phyloP scores from a whole-genome alignment of 1,140 invertebrate species.

The Cardiocondyla obscurior region DNA sequence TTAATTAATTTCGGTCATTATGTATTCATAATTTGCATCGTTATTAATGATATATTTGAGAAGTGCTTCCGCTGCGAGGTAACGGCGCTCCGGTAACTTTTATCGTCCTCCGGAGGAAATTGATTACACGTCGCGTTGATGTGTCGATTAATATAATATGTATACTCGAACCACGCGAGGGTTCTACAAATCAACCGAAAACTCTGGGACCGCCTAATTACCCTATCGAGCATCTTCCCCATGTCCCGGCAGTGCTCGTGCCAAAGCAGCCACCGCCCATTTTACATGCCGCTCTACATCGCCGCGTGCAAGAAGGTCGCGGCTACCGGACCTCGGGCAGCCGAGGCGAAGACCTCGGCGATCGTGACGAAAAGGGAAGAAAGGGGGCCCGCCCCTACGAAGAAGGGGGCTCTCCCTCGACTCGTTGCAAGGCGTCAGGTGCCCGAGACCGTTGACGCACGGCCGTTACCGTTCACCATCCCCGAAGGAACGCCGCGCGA shows the following conservation, averaged over 20 bases:
- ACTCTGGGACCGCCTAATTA: not conserved
- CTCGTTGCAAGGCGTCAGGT: constrained; percentile 74
- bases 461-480: constrained; percentile 66
- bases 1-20: not conserved
- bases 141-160: constrained; percentile 43
- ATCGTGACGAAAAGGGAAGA: constrained; percentile 68
- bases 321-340: constrained; percentile 49
- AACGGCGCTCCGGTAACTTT: not conserved
- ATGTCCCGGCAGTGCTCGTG: not conserved
- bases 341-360: constrained; percentile 28
- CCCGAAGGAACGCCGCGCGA: constrained; percentile 43
- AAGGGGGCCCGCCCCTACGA: constrained; percentile 50
- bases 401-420: constrained; percentile 2
- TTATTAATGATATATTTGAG: constrained; percentile 5
- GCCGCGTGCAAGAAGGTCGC: constrained; percentile 38
- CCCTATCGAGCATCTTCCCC: constrained; percentile 35
- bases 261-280: not conserved
- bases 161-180: not conserved
- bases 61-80: not conserved
- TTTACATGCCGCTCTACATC: constrained; percentile 1
- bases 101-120: not conserved
- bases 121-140: constrained; percentile 5
- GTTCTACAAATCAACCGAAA: not conserved
- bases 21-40: not conserved
- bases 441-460: constrained; percentile 72